phyloP scores from a whole-genome alignment of 2,888 invertebrate species.

The Tenthredo distinguenda region DNA sequence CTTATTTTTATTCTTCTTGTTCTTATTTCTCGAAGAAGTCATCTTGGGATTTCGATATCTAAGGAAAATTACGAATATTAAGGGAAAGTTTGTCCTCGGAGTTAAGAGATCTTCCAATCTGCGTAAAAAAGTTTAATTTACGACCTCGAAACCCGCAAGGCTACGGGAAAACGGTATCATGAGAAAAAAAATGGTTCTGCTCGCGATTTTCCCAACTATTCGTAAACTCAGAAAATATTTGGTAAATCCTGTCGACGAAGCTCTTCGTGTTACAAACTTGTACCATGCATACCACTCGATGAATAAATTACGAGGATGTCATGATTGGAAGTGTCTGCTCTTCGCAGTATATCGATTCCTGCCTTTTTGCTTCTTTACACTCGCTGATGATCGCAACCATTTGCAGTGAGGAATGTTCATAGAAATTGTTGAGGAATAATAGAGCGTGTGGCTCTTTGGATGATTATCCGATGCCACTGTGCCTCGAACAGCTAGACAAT shows the following conservation, averaged over 20 bases:
- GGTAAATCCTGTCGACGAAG: background rate
- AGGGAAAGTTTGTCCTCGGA: background rate
- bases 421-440: background rate
- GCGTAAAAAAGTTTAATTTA: background rate
- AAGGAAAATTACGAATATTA: background rate
- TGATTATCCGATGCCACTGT: background rate
- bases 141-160: background rate
- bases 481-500: background rate
- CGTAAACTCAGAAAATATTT: background rate
- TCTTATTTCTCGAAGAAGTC: background rate
- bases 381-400: background rate
- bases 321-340: background rate
- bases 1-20: background rate
- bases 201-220: too few species aligned
- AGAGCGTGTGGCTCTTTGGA: slow-evolving; percentile 1
- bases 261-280: background rate
- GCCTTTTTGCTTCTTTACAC: background rate
- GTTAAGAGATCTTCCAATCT: background rate
- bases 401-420: background rate
- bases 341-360: background rate
- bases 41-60: background rate
- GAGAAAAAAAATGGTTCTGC: background rate
- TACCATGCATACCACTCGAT: background rate
- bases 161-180: background rate
- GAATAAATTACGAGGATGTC: background rate